These are phyloP conservation scores for Scaptomyza polygonia DNA, from an alignment of 2,888 invertebrate species.

Conservation along the genomic window DNA sequence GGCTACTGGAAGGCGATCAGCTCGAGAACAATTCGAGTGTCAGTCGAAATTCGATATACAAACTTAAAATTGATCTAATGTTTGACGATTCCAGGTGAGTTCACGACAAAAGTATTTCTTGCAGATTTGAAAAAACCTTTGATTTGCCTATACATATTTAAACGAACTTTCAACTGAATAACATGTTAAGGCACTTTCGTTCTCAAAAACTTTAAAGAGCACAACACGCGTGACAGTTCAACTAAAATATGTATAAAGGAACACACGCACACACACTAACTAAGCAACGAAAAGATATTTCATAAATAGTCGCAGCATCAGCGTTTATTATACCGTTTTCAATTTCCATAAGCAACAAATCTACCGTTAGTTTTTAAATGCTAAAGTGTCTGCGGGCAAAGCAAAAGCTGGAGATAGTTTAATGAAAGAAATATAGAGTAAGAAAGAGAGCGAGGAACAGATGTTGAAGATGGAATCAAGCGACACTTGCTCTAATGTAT, in stretches of 20 bases:
- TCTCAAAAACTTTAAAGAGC: slow-evolving; percentile 49
- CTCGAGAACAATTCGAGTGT: slow-evolving; percentile 84
- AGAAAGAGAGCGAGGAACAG: neutral
- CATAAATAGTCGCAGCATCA: slow-evolving; percentile 33
- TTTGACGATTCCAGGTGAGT: slow-evolving; percentile 89
- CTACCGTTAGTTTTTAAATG: slow-evolving; percentile 58
- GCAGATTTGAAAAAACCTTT: too few relatives aligned
- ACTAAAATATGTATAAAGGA: slow-evolving; percentile 8
- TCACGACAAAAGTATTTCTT: too few relatives aligned
- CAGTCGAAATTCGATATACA: slow-evolving; percentile 88
- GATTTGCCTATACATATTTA: slow-evolving; percentile 3
- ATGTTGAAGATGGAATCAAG: slow-evolving; percentile 1
- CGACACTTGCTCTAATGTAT: slow-evolving; percentile 65
- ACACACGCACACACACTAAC: slow-evolving; percentile 4
- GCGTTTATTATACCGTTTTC: slow-evolving; percentile 71
- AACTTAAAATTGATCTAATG: slow-evolving; percentile 93
- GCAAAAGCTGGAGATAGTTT: slow-evolving; percentile 3
- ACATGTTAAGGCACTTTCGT: slow-evolving; percentile 65
- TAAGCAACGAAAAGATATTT: slow-evolving; percentile 21
- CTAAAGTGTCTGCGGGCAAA: slow-evolving; percentile 24
- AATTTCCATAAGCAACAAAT: slow-evolving; percentile 75
- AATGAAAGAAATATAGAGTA: neutral
- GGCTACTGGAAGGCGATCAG: slow-evolving; percentile 84
- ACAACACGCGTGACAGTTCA: neutral
- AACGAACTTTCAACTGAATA: slow-evolving; percentile 50